Evolutionary conservation across 1,140 invertebrate genomes (phyloP).

Genomic region (Drosophila pectinifera): DNA sequence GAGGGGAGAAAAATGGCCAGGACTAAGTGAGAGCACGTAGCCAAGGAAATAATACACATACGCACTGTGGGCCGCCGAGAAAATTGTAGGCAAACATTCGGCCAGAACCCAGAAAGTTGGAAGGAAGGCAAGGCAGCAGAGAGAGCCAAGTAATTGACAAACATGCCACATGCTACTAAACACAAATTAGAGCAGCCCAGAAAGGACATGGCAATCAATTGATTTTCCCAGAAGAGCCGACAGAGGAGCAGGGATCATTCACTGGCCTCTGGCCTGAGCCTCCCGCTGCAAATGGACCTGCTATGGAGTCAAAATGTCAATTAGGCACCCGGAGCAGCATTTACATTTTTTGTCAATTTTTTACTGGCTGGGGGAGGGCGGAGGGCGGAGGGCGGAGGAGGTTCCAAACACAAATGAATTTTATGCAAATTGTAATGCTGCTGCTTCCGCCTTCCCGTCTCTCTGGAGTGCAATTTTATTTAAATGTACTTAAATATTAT

Average conservation of each 20-base stretch:
- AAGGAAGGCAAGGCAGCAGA: not conserved
- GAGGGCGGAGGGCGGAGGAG: not conserved
- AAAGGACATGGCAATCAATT: slow-evolving; percentile 66
- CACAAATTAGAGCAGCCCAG: slow-evolving; percentile 68
- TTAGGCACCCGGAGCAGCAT: slow-evolving; percentile 55
- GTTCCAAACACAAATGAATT: slow-evolving; percentile 46
- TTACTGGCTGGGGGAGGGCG: not conserved
- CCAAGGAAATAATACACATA: slow-evolving; percentile 77
- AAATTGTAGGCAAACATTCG: slow-evolving; percentile 73
- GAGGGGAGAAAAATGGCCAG: slow-evolving; percentile 48
- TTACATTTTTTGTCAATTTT: slow-evolving; percentile 57
- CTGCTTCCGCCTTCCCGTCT: slow-evolving; percentile 10
- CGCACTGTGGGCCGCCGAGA: slow-evolving; percentile 57
- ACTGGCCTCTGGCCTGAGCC: not conserved
- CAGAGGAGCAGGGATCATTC: slow-evolving; percentile 19
- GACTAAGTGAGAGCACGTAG: slow-evolving; percentile 65
- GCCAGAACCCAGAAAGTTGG: slow-evolving; percentile 4
- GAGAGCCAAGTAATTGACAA: slow-evolving; percentile 73
- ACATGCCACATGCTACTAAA: slow-evolving; percentile 81
- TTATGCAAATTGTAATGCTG: slow-evolving; percentile 67
- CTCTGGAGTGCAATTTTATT: slow-evolving; percentile 59
- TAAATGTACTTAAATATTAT: slow-evolving; percentile 65
- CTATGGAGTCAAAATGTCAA: slow-evolving; percentile 69
- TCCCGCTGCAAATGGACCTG: slow-evolving; percentile 36
- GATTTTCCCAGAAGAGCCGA: slow-evolving; percentile 42